phyloP scores from a whole-genome alignment of 2,797 vertebrate genomes.

The Pseudochirops cupreus region DNA sequence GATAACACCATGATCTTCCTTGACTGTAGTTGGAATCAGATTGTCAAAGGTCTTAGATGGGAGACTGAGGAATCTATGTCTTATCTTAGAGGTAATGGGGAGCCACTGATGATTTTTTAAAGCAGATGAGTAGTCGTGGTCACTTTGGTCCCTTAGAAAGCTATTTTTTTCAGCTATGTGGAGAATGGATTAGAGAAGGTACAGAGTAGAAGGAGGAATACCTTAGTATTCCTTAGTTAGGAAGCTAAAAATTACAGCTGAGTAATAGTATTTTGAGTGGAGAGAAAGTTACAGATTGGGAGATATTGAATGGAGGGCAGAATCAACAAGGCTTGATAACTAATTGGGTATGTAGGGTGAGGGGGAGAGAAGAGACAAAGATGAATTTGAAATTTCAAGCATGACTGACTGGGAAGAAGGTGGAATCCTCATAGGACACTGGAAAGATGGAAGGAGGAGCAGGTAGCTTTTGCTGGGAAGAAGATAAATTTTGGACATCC shows the following conservation, averaged over 20 bases:
- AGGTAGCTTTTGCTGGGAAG: not conserved
- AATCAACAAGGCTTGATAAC: not conserved
- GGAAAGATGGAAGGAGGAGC: not conserved
- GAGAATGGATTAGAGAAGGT: not conserved
- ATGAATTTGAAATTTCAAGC: not conserved
- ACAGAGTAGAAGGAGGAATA: not conserved
- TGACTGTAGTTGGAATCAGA: not conserved
- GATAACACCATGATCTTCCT: not conserved
- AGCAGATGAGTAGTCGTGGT: not conserved
- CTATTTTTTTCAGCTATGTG: not conserved
- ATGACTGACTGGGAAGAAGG: not conserved
- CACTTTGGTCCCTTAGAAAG: not conserved
- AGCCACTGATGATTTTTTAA: not conserved
- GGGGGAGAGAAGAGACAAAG: not conserved
- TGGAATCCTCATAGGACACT: not conserved
- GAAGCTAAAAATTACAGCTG: not conserved
- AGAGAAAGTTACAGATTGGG: not conserved
- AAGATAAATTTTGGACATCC: not conserved
- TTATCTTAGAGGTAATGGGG: not conserved
- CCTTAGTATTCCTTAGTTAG: not conserved
- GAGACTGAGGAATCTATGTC: not conserved
- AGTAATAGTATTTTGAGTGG: not conserved
- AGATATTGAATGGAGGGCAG: not conserved
- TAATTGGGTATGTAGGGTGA: not conserved
- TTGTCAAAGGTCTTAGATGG: not conserved